These are phyloP conservation scores for Phaethornis superciliosus DNA, from an alignment of 2,113 vertebrate genomes.

Conservation along the genomic window DNA sequence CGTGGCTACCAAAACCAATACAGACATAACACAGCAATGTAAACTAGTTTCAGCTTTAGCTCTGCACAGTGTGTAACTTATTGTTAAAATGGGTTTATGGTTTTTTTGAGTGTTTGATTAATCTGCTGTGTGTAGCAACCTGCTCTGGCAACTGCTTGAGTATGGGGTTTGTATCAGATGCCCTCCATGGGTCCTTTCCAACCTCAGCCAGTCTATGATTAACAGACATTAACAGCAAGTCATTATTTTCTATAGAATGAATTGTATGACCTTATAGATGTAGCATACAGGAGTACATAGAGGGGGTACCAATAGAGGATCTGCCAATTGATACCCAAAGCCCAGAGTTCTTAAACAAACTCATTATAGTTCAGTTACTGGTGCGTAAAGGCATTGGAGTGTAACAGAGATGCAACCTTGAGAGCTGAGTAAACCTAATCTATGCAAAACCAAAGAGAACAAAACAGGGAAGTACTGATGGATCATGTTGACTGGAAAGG, in stretches of 20 bases:
- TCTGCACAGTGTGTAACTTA: background rate
- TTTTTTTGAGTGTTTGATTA: background rate
- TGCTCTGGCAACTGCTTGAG: background rate
- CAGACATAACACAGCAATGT: background rate
- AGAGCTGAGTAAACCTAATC: background rate
- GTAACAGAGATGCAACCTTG: background rate
- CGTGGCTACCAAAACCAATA: background rate
- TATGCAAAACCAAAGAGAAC: background rate
- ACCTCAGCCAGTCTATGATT: background rate
- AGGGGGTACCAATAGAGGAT: background rate
- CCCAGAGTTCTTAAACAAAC: background rate
- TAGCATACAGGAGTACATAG: background rate
- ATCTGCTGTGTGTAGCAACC: background rate
- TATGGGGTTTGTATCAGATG: fast-evolving
- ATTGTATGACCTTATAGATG: background rate
- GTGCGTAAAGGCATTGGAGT: background rate
- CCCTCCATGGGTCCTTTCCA: background rate
- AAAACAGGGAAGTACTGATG: background rate
- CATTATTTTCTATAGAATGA: background rate
- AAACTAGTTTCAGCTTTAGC: background rate
- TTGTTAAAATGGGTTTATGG: background rate
- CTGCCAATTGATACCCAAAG: background rate
- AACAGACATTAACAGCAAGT: background rate
- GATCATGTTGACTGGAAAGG: background rate
- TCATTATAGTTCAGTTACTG: background rate